phyloP scores from a whole-genome alignment of 2,113 vertebrate genomes.

The Craseonycteris thonglongyai region DNA sequence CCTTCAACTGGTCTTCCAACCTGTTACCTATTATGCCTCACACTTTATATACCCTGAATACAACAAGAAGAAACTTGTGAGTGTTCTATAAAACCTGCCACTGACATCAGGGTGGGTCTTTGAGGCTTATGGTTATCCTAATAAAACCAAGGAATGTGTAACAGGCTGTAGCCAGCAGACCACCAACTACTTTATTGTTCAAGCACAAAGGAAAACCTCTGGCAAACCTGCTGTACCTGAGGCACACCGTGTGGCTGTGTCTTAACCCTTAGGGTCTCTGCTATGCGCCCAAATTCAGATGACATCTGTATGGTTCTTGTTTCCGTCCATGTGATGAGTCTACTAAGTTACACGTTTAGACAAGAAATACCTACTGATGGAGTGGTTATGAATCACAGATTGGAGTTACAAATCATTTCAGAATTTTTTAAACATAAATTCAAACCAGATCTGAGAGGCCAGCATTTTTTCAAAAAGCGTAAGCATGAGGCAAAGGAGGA shows the following conservation, averaged over 20 bases:
- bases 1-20: conserved; percentile 53
- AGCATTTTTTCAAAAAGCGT: not conserved
- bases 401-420: conserved; percentile 46
- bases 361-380: conserved; percentile 29
- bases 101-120: conserved; percentile 75
- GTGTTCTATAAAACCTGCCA: conserved; percentile 74
- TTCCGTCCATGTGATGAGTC: conserved; percentile 1
- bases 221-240: conserved; percentile 65
- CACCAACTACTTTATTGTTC: conserved; percentile 80
- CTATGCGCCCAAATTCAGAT: rapidly evolving
- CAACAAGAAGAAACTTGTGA: conserved; percentile 77
- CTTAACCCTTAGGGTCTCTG: conserved; percentile 46
- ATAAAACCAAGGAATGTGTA: conserved; percentile 81
- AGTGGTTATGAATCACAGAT: conserved; percentile 52
- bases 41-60: conserved; percentile 69
- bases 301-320: not conserved
- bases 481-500: not conserved
- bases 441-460: conserved; percentile 50
- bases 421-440: conserved; percentile 37
- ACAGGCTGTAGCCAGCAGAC: conserved; percentile 77
- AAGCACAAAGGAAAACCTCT: conserved; percentile 71
- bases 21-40: conserved; percentile 67
- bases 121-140: conserved; percentile 79
- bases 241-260: conserved; percentile 40
- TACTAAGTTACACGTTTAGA: conserved; percentile 24